Evolutionary conservation across 2,888 invertebrate species (phyloP).

Genomic region (Aspidapion aeneum): DNA sequence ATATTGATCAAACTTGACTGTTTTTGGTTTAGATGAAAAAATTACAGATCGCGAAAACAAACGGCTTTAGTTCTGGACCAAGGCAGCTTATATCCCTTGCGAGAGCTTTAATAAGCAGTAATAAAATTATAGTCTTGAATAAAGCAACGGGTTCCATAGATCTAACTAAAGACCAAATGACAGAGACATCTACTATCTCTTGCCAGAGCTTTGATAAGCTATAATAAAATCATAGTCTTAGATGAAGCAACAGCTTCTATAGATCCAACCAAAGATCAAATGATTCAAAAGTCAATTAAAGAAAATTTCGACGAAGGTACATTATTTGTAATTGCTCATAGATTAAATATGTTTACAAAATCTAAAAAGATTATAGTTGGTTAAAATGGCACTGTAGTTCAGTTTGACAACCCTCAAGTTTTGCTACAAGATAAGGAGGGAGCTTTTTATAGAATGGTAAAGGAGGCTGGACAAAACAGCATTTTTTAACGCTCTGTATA

Average conservation of each 20-base stretch:
- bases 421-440: conserved; percentile 54
- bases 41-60: conserved; percentile 67
- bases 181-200: conserved; percentile 75
- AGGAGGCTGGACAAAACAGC: conserved; percentile 54
- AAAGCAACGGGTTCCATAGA: conserved; percentile 84
- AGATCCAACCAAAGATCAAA: conserved; percentile 69
- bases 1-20: no score
- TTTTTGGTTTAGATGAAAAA: conserved; percentile 58
- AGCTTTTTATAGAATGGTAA: conserved; percentile 57
- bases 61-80: conserved; percentile 49
- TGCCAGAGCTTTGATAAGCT: conserved; percentile 58
- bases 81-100: conserved; percentile 69
- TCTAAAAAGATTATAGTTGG: conserved; percentile 77
- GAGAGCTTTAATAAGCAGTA: conserved; percentile 53
- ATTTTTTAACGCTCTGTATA: neutral
- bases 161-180: conserved; percentile 69
- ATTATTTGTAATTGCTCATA: conserved; percentile 79
- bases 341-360: conserved; percentile 81
- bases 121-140: conserved; percentile 47
- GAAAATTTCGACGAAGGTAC: conserved; percentile 71
- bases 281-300: conserved; percentile 73
- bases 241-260: conserved; percentile 82
- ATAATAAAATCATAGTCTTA: conserved; percentile 40
- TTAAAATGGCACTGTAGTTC: conserved; percentile 68
- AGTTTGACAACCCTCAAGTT: conserved; percentile 66